Evolutionary conservation across 37 sponge, comb jelly and placozoan genomes (phyloP).

Genomic region (Diacarnus erythraeanus): DNA sequence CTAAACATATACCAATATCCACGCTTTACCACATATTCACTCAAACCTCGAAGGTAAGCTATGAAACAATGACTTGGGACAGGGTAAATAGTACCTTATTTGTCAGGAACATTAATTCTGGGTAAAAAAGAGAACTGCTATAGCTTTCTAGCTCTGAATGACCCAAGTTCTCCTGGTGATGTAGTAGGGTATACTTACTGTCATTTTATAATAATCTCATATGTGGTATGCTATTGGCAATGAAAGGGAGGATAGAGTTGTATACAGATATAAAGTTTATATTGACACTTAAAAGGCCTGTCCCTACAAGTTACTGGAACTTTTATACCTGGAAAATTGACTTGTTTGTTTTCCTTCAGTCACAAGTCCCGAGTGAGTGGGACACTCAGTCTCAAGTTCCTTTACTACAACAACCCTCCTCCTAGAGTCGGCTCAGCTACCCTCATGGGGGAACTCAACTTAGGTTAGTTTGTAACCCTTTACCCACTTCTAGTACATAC

Average conservation of each 20-base stretch:
- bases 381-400: slow-evolving; percentile 47
- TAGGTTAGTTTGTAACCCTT: slow-evolving; percentile 9
- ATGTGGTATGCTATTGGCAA: too few species aligned
- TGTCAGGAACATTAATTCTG: too few species aligned
- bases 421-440: background rate
- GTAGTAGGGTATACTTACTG: too few species aligned
- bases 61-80: too few species aligned
- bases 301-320: background rate
- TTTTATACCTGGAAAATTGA: background rate
- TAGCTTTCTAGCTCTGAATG: too few species aligned
- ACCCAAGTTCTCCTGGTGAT: too few species aligned
- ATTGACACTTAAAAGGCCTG: background rate
- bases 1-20: slow-evolving; percentile 11
- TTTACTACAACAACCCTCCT: slow-evolving; percentile 58
- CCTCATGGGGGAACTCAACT: slow-evolving; percentile 15
- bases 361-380: slow-evolving; percentile 56
- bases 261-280: too few species aligned
- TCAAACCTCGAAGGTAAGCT: slow-evolving; percentile 39
- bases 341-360: slow-evolving; percentile 11
- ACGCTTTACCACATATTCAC: slow-evolving; percentile 22
- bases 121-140: too few species aligned
- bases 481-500: background rate
- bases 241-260: too few species aligned
- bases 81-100: too few species aligned
- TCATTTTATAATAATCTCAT: too few species aligned